Conservation (phyloP, 2,888 invertebrate species). For the Microctonus aethiopoides region DNA sequence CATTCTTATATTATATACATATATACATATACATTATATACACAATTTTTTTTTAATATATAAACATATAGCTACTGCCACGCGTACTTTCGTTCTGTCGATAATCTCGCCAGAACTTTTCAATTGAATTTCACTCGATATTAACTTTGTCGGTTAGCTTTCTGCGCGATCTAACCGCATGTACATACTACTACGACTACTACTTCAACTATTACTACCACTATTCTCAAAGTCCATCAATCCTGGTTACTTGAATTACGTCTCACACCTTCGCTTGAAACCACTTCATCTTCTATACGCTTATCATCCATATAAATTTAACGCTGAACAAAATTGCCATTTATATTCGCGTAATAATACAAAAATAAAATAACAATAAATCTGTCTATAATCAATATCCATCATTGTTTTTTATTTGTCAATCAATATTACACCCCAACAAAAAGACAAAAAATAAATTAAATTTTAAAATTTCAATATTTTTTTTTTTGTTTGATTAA, state of each 20-base stretch:
- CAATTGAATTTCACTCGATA: conserved; percentile 46
- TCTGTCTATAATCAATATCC: background rate
- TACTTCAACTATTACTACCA: background rate
- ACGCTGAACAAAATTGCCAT: background rate
- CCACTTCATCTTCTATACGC: background rate
- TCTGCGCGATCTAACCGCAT: conserved; percentile 17
- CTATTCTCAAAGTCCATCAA: conserved; percentile 38
- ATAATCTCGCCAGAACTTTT: conserved; percentile 42
- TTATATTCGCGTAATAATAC: background rate
- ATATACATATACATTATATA: conserved; percentile 18
- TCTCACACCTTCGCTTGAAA: background rate
- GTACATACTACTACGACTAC: background rate
- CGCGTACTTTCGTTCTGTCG: conserved; percentile 5
- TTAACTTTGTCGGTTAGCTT: conserved; percentile 34
- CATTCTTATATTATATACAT: conserved; percentile 3
- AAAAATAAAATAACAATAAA: background rate
- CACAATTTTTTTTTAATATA: no score
- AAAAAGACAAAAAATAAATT: no score
- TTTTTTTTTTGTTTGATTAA: no score
- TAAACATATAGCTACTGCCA: no score
- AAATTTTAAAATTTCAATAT: no score
- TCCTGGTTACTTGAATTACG: conserved; percentile 38
- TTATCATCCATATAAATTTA: background rate
- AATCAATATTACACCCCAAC: no score
- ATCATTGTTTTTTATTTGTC: background rate